phyloP scores from a whole-genome alignment of 2,888 invertebrate genomes.

The Phymatocera aterrima region DNA sequence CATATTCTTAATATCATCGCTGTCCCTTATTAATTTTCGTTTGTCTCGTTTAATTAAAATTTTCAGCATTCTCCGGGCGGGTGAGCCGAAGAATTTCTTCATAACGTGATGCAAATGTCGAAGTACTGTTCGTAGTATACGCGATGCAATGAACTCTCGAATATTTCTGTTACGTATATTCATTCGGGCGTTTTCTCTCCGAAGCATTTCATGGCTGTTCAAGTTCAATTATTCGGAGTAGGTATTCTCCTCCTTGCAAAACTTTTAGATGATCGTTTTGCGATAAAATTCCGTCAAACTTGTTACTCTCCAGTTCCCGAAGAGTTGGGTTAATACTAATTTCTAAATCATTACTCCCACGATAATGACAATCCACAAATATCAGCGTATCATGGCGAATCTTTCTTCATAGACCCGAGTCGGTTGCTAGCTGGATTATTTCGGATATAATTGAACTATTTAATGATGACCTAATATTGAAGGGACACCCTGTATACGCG shows the following conservation, averaged over 20 bases:
- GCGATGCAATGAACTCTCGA: constrained; percentile 57
- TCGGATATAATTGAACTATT: not conserved
- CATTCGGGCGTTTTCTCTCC: not conserved
- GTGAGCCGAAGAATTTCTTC: constrained; percentile 68
- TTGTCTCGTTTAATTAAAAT: constrained; percentile 69
- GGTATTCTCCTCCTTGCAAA: not conserved
- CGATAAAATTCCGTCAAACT: too few relatives aligned
- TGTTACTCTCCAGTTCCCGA: too few relatives aligned
- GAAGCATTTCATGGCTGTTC: constrained; percentile 3
- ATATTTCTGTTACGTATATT: constrained; percentile 57
- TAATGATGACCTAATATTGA: constrained; percentile 8
- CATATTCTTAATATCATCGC: constrained; percentile 20
- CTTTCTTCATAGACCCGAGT: too few relatives aligned
- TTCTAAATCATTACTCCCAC: too few relatives aligned
- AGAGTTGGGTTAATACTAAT: too few relatives aligned
- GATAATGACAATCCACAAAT: too few relatives aligned
- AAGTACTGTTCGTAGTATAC: not conserved
- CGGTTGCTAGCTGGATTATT: not conserved
- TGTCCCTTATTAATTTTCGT: not conserved
- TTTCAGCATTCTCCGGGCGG: constrained; percentile 65
- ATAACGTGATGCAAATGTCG: constrained; percentile 68
- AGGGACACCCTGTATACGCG: constrained; percentile 66
- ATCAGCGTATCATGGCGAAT: too few relatives aligned
- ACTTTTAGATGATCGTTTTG: too few relatives aligned
- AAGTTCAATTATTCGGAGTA: constrained; percentile 13